Evolutionary conservation across 2,797 vertebrate genomes (phyloP), one percentile per base, ranked within the genome.

Genomic region (Martes flavigula): DNA sequence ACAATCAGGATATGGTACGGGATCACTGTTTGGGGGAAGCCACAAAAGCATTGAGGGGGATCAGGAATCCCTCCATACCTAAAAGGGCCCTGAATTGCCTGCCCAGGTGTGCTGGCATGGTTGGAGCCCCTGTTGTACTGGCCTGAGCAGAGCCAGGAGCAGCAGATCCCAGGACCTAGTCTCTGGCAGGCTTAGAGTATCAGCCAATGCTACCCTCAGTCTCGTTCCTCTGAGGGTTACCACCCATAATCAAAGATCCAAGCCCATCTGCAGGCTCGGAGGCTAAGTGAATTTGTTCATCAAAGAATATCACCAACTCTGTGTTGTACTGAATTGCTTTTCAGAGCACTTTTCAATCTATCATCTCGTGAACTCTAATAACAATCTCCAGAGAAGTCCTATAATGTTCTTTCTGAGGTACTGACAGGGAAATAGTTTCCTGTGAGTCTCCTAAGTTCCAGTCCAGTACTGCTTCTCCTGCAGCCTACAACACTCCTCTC

Each of bases 1-100:
- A 99, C 98, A 64, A 99, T 99, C 97, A 99, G 98, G 98, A 99
- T 99, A 86, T 99, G 99, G 98, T 99, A 99, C 0, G 99, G 99
- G 97, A 99, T 99, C 99, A 99, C 99, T 99, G 99, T 86, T 89
- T 90, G 96, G 96, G 32, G 3, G 60, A 97, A 95, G 58, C 38
- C 93, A 97, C 51, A 73, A 85, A 96, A 35, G 73, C 48, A 62
- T 38, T 87, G 40, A 81, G 60, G 38, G 27, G 35, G 3, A 35
- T 77, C 60, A 81, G 81, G 21, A 97, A 75, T 35, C 43, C 68
- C 48, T 96, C 35, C n/a, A 20, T 11, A 73, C 32, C 81, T 77
- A 30, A 64, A 21, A 46, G 58, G 32, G 58, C 60, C 68, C 56
- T 81, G 64, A 46, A n/a, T 20, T 94, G 40, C 40, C 51, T 94